Base-by-base conservation (phyloP, 2,113 vertebrate genomes). In the Chauna torquata region DNA sequence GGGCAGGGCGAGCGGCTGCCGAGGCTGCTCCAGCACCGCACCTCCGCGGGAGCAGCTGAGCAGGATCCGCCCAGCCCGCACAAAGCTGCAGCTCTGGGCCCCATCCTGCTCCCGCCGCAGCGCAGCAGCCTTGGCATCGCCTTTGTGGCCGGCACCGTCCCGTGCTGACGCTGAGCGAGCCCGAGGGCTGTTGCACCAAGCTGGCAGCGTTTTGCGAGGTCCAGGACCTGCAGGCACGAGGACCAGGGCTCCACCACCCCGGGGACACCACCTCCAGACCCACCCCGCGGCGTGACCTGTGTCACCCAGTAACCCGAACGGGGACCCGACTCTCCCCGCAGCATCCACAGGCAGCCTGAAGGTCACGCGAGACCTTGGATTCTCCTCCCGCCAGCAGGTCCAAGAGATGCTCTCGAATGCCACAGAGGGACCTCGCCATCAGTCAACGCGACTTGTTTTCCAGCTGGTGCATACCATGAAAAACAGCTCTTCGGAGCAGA, bases 231-330 rank as follows among this genome's bases (percentile, higher is more conserved):
- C 62, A 42, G 62, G 17, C 17, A 65, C 16, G 25, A 30, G 62
- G 38, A 42, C 38, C 17, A 3, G 38, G 38, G 38, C 8, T 42
- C 16, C 27, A 20, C 27, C 62, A 65, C 11, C 62, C 27, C 27
- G 8, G 25, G 62, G 11, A 13, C 36, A 6, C 18, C 23, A 25
- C 38, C 47, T 52, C 69, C 58, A 34, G 40, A 47, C 42, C 5
- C 50, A 59, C 3, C 7, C 45, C 40, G 18, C 0, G 2, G 47
- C 1, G 32, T 18, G 85, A n/a, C 4, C 8, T 1, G 5, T 34
- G 38, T 14, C 10, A 36, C 16, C 11, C 38, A 4, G 0, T 0
- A 18, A 32, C 38, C 45, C 3, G 2, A 42, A 7, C 2, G 1
- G 70, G 44, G n/a, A 54, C 6, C 55, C n/a, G 38, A 58, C 19